A percentile compares a stretch with the other conserved stretches of the same genome.
Conservation (phyloP, 2,888 invertebrate species). For the Esperia sulphurella region DNA sequence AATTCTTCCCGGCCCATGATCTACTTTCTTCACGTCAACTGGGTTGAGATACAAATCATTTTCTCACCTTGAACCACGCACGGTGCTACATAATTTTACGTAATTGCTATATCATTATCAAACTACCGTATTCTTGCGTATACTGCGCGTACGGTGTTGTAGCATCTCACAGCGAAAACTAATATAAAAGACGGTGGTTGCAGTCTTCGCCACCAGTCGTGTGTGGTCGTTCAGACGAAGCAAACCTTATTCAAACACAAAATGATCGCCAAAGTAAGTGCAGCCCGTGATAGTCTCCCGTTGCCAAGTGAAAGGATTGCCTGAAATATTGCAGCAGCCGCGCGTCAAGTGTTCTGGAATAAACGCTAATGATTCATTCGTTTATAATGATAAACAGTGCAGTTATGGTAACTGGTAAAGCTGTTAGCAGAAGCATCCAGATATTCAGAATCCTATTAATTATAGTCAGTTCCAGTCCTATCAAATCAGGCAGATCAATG, state of each 20-base stretch:
- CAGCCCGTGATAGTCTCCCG: constrained; percentile 32
- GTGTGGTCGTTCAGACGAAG: constrained; percentile 72
- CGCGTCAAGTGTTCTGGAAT: constrained; percentile 18
- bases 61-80: constrained; percentile 67
- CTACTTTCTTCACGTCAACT: constrained; percentile 29
- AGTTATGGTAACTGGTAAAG: too few relatives aligned
- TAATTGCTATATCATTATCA: constrained; percentile 74
- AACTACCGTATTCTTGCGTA: constrained; percentile 75
- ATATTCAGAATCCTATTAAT: background rate
- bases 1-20: constrained; percentile 12
- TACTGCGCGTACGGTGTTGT: constrained; percentile 38
- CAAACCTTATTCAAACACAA: constrained; percentile 68
- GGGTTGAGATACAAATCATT: constrained; percentile 32
- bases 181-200: constrained; percentile 70
- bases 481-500: too few relatives aligned
- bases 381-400: too few relatives aligned
- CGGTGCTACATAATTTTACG: constrained; percentile 62
- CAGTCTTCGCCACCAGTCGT: constrained; percentile 67
- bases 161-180: constrained; percentile 62
- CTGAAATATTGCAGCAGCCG: constrained; percentile 11
- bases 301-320: constrained; percentile 54
- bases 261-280: constrained; percentile 77
- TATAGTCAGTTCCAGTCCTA: too few relatives aligned
- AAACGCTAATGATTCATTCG: background rate
- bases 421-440: background rate